These are phyloP conservation scores for Parapristionchus giblindavisi DNA, from an alignment of 2,888 invertebrate species.

Conservation along the genomic window DNA sequence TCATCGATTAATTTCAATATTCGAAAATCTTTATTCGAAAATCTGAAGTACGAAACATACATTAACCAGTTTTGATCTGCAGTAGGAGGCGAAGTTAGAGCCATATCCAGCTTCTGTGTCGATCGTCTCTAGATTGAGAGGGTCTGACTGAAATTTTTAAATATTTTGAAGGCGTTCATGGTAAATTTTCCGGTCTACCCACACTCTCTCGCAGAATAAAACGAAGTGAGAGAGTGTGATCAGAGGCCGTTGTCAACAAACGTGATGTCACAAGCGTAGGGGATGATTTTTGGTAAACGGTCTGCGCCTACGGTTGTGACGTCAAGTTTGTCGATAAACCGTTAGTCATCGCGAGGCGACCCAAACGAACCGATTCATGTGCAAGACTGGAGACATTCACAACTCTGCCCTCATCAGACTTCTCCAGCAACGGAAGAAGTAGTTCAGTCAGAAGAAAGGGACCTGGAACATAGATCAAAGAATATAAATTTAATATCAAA, in stretches of 20 bases:
- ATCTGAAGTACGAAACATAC: too few relatives aligned
- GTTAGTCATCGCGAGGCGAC: too few relatives aligned
- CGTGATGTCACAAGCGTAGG: too few relatives aligned
- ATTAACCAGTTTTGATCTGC: constrained; percentile 66
- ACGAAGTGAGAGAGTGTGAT: too few relatives aligned
- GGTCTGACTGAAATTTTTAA: constrained; percentile 49
- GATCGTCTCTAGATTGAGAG: constrained; percentile 53
- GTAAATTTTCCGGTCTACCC: too few relatives aligned
- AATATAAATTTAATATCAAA: too few relatives aligned
- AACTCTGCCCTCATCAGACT: constrained; percentile 75
- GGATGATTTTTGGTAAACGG: too few relatives aligned
- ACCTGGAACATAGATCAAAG: too few relatives aligned
- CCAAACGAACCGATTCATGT: not conserved
- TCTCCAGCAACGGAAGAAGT: constrained; percentile 80
- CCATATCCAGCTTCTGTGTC: constrained; percentile 56
- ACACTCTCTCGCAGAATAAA: too few relatives aligned
- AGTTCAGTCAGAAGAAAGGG: constrained; percentile 77
- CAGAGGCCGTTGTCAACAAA: too few relatives aligned
- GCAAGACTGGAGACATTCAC: constrained; percentile 81
- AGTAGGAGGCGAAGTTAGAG: constrained; percentile 59
- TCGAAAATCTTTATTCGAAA: not conserved
- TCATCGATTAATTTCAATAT: too few relatives aligned
- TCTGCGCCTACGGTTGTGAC: not conserved
- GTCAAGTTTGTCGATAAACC: not conserved
- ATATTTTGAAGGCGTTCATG: too few relatives aligned